Evolutionary conservation across 2,113 vertebrate genomes (phyloP), one percentile per base, ranked within the genome.

Genomic region (Anarrhichthys ocellatus): DNA sequence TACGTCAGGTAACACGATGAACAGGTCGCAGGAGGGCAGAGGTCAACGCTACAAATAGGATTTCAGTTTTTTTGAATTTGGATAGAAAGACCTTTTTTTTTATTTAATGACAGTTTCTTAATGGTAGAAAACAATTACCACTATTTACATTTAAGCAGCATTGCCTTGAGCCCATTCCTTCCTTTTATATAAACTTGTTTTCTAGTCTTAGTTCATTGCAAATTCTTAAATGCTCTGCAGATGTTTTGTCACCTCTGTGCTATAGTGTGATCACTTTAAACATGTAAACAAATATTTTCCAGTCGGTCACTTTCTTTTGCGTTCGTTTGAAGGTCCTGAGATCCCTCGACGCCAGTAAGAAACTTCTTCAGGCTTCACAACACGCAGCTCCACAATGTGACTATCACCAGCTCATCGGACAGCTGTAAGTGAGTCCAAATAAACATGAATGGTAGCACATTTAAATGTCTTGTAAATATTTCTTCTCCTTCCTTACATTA

Each of bases 1-100:
- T 93, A 22, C 84, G 73, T 8, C 92, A 94, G 94, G 95, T 95
- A 90, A 94, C n/a, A 20, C 64, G 50, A 50, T 9, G 1, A 79
- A 42, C 61, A 24, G 58, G 22, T 84, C 46, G 40, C 6, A 76
- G 18, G 27, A 67, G 32, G 32, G 5, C 34, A 71, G 32, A 58
- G 44, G 4, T 13, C 4, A 1, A 67, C 56, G 29, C 24, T 34
- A 70, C 50, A 18, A 40, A 65, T 18, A 70, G 2, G 62, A 9
- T 4, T 6, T 20, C n/a, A 46, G 10, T 52, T 52, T 32, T 34
- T 85, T 3, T 44, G 20, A 63, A 22, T 66, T 27, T 22, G 1
- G 18, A 11, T 61, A 27, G 11, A 52, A 24, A 3, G 0, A 65
- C 0, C 5, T 63, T 27, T 46, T 69, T 69, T 20, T 13, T 14